These are phyloP conservation scores for Paradisaea rubra DNA, from an alignment of 2,113 vertebrate species.

Conservation along the genomic window DNA sequence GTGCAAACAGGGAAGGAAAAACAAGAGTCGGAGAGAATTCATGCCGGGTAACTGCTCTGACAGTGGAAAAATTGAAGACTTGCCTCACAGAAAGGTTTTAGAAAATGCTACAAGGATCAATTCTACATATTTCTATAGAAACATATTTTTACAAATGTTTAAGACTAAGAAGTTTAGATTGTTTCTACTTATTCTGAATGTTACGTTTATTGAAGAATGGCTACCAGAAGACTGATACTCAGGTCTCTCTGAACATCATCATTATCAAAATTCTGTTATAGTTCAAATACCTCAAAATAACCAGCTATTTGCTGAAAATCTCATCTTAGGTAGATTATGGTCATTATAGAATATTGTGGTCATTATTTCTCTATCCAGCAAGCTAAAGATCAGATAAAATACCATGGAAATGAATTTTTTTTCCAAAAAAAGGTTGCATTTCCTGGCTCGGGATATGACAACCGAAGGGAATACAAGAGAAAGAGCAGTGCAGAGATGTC, in stretches of 20 bases:
- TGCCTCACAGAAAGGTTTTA: not conserved
- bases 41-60: not conserved
- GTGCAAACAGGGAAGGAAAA: not conserved
- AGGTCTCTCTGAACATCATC: fast-evolving
- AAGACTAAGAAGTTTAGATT: not conserved
- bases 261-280: not conserved
- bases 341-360: not conserved
- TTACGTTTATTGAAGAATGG: not conserved
- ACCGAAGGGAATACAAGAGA: not conserved
- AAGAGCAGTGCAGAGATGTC: not conserved
- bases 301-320: not conserved
- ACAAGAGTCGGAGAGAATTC: not conserved
- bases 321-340: not conserved
- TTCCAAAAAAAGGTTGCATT: fast-evolving
- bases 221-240: not conserved
- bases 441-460: not conserved
- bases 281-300: not conserved
- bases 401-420: fast-evolving
- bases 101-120: not conserved
- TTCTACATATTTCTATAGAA: not conserved
- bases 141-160: not conserved
- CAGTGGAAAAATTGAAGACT: not conserved
- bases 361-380: not conserved
- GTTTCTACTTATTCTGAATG: not conserved
- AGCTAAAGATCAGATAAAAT: not conserved